Evolutionary conservation across 2,113 vertebrate genomes (phyloP).

Genomic region (Ariopsis seemanni): DNA sequence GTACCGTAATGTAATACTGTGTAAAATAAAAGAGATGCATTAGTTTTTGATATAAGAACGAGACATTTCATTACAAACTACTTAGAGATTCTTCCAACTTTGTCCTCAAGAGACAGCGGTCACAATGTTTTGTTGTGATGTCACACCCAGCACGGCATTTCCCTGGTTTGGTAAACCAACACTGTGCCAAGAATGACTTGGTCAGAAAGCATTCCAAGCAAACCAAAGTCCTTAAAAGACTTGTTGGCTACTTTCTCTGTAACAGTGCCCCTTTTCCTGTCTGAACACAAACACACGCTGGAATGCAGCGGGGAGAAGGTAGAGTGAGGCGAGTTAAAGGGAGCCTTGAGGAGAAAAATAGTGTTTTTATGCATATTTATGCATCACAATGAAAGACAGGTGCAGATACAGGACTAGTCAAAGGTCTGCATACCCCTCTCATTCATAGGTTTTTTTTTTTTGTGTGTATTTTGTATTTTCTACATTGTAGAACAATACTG

Average conservation of each 20-base stretch:
- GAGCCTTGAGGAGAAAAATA: neutral
- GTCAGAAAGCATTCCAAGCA: conserved; percentile 7
- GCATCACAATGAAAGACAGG: neutral
- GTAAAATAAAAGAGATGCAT: neutral
- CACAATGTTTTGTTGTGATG: neutral
- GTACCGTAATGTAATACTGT: neutral
- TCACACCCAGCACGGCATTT: conserved; percentile 13
- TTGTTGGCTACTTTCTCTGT: conserved; percentile 7
- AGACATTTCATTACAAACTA: neutral
- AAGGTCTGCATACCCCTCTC: too few relatives aligned
- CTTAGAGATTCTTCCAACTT: neutral
- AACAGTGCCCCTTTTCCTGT: neutral
- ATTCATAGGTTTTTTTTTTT: too few relatives aligned
- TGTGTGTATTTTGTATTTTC: too few relatives aligned
- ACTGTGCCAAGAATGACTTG: neutral
- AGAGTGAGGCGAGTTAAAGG: neutral
- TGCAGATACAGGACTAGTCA: neutral
- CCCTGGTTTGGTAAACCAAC: neutral
- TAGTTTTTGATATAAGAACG: neutral
- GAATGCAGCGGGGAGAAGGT: conserved; percentile 6
- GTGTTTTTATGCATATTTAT: neutral
- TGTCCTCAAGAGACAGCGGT: neutral
- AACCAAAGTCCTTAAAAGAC: conserved; percentile 12
- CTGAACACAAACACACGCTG: conserved; percentile 17
- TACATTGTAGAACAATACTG: too few relatives aligned